phyloP scores from a whole-genome alignment of 2,113 vertebrate species.

The Callipepla squamata region DNA sequence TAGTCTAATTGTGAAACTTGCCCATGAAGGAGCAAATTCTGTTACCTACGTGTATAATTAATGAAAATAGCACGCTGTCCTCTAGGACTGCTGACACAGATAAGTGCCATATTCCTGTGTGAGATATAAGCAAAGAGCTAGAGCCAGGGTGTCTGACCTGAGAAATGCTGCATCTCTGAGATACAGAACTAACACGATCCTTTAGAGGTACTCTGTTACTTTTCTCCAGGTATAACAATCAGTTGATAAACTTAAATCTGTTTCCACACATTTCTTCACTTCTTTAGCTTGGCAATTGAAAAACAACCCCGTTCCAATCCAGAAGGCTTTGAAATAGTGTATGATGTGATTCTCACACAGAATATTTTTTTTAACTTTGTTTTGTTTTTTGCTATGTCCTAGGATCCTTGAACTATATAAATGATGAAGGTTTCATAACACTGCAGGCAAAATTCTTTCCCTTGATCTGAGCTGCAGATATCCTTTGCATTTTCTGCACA shows the following conservation, averaged over 20 bases:
- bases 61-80: neutral
- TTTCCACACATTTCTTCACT: neutral
- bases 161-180: neutral
- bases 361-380: neutral
- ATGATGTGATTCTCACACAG: neutral
- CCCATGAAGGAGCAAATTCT: neutral
- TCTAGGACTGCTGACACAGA: neutral
- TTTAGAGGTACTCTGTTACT: neutral
- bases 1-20: neutral
- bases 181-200: neutral
- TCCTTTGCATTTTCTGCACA: conserved; percentile 26
- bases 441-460: conserved; percentile 36
- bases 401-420: conserved; percentile 4
- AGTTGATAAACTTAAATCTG: neutral
- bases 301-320: neutral
- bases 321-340: conserved; percentile 12
- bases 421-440: conserved; percentile 7
- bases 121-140: neutral
- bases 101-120: neutral
- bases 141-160: neutral
- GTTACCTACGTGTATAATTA: neutral
- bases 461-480: conserved; percentile 50
- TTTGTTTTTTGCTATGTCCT: accelerated
- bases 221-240: neutral
- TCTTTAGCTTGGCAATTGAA: neutral